phyloP scores from a whole-genome alignment of 2,797 vertebrate genomes.

The Enteromius paludinosus region DNA sequence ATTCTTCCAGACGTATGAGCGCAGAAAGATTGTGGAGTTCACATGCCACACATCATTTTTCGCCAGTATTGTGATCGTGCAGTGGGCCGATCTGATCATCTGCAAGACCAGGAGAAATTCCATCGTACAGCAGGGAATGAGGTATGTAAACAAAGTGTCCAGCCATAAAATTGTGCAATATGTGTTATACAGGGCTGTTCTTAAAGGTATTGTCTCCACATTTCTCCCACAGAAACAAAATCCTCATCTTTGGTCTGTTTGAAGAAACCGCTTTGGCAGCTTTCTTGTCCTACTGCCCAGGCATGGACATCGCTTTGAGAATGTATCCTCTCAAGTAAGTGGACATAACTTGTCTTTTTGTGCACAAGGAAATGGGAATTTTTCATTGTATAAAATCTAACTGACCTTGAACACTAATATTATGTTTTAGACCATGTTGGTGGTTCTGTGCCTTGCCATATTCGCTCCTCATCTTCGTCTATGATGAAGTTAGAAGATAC shows the following conservation, averaged over 20 bases:
- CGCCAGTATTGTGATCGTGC: slow-evolving; percentile 93
- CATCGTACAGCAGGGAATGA: slow-evolving; percentile 96
- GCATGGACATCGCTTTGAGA: slow-evolving; percentile 92
- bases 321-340: slow-evolving; percentile 98
- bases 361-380: too few relatives aligned
- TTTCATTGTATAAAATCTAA: background rate
- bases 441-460: slow-evolving; percentile 99
- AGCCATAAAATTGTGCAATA: background rate
- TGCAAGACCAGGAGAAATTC: slow-evolving; percentile 98
- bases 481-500: slow-evolving; percentile 94
- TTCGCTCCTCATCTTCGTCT: slow-evolving; percentile 95
- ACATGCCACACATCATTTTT: slow-evolving; percentile 98
- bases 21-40: slow-evolving; percentile 95
- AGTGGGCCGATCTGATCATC: slow-evolving; percentile 97
- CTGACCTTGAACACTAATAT: background rate
- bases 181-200: background rate
- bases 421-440: slow-evolving; percentile 85
- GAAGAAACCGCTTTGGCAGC: slow-evolving; percentile 95
- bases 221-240: slow-evolving; percentile 86
- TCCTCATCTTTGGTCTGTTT: slow-evolving; percentile 97
- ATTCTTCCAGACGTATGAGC: slow-evolving; percentile 86
- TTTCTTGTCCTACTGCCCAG: slow-evolving; percentile 95
- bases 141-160: slow-evolving; percentile 75
- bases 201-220: background rate
- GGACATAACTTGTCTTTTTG: background rate